phyloP scores from a whole-genome alignment of 1,140 invertebrate species.

The Plectrocnemia conspersa region DNA sequence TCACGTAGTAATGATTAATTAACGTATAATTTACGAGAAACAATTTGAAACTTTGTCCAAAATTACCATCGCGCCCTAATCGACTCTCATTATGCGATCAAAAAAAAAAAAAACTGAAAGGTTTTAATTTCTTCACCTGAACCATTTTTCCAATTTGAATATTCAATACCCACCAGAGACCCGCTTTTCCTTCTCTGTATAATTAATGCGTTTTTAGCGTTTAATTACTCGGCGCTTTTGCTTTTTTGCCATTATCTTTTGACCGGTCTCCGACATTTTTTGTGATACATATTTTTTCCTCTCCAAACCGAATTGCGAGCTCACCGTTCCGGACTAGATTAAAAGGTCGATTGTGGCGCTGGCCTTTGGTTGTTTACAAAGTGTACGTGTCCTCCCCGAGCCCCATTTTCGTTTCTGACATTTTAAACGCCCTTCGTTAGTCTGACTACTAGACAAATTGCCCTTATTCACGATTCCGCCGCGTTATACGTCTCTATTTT shows the following conservation, averaged over 20 bases:
- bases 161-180: too few species aligned
- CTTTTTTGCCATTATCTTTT: background rate
- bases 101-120: too few species aligned
- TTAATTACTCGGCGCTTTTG: background rate
- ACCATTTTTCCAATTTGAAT: too few species aligned
- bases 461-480: conserved; percentile 28
- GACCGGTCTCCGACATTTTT: conserved; percentile 3
- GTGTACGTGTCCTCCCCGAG: conserved; percentile 7
- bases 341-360: conserved; percentile 24
- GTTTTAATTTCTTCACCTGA: too few species aligned
- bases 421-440: conserved; percentile 21
- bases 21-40: too few species aligned
- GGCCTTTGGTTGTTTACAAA: conserved; percentile 26
- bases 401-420: conserved; percentile 27
- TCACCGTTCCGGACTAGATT: conserved; percentile 12
- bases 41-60: too few species aligned
- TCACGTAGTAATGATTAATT: too few species aligned
- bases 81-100: too few species aligned
- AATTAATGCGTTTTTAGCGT: too few species aligned
- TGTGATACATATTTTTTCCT: background rate
- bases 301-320: background rate
- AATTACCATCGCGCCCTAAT: too few species aligned
- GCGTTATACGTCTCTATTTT: conserved; percentile 14
- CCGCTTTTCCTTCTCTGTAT: too few species aligned
- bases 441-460: conserved; percentile 27